phyloP scores from a whole-genome alignment of 1,140 invertebrate species.

The Brachionus plicatilis region DNA sequence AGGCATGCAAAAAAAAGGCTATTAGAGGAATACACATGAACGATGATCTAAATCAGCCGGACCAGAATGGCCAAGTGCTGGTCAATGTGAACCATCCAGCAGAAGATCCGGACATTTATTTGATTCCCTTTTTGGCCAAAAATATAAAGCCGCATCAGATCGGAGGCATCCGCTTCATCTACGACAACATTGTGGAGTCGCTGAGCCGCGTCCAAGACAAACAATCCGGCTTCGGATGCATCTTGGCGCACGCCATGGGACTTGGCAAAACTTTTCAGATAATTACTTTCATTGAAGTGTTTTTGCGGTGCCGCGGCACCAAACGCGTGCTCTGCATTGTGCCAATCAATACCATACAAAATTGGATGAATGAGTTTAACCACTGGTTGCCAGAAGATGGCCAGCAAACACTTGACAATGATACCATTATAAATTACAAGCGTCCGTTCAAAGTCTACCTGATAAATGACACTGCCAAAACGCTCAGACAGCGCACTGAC shows the following conservation, averaged over 20 bases:
- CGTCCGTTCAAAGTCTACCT: conserved; percentile 80
- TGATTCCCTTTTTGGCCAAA: conserved; percentile 82
- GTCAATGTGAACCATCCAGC: conserved; percentile 92
- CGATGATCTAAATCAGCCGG: conserved; percentile 76
- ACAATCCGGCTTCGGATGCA: conserved; percentile 91
- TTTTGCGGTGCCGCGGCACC: conserved; percentile 79
- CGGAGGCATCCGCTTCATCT: conserved; percentile 88
- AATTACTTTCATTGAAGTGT: conserved; percentile 90
- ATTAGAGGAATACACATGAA: conserved; percentile 50
- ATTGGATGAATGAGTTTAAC: conserved; percentile 95
- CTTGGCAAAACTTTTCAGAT: conserved; percentile 89
- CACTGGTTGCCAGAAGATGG: conserved; percentile 75
- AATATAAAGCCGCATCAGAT: conserved; percentile 95
- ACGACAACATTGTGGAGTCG: conserved; percentile 91
- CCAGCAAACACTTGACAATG: conserved; percentile 58
- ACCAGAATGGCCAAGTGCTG: conserved; percentile 81
- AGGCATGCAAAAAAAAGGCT: conserved; percentile 8
- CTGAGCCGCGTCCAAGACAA: conserved; percentile 71
- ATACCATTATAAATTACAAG: conserved; percentile 53
- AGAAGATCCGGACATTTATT: conserved; percentile 82
- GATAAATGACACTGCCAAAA: conserved; percentile 89
- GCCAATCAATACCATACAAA: conserved; percentile 97
- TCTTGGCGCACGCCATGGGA: conserved; percentile 97
- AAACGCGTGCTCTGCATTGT: conserved; percentile 89
- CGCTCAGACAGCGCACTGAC: conserved; percentile 68